Conservation (phyloP, 2,113 vertebrate genomes). For the Eonycteris spelaea region DNA sequence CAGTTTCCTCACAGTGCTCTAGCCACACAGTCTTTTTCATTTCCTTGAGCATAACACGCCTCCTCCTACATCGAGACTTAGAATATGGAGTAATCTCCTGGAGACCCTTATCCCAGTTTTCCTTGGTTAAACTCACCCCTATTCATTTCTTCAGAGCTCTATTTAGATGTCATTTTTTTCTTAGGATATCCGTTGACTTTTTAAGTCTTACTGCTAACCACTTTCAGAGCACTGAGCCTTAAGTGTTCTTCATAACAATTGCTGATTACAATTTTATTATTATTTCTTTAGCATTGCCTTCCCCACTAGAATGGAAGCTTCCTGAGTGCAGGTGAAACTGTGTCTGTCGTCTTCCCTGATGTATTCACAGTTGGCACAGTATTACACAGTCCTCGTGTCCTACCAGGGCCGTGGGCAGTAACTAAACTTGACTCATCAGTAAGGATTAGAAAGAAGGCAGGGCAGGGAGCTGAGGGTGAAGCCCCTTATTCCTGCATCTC, state of each 20-base stretch:
- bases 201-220: neutral
- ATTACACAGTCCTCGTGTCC: no score
- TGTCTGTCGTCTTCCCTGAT: neutral
- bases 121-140: neutral
- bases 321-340: accelerated
- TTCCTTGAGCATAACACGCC: neutral
- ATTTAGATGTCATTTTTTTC: neutral
- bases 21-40: no score
- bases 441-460: neutral
- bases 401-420: accelerated
- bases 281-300: neutral
- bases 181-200: neutral
- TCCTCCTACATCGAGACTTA: neutral
- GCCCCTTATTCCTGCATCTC: no score
- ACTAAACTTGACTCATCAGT: neutral
- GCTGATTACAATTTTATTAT: neutral
- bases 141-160: neutral
- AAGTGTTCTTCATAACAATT: neutral
- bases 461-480: neutral
- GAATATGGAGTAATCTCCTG: neutral
- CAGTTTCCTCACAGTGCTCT: neutral
- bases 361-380: neutral
- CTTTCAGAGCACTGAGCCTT: neutral
- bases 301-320: neutral
- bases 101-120: no score